Percentiles rank a stretch among this genome's conserved stretches.
Conservation (phyloP, 2,797 vertebrate genomes). For the Brachyrhaphis roseni region DNA sequence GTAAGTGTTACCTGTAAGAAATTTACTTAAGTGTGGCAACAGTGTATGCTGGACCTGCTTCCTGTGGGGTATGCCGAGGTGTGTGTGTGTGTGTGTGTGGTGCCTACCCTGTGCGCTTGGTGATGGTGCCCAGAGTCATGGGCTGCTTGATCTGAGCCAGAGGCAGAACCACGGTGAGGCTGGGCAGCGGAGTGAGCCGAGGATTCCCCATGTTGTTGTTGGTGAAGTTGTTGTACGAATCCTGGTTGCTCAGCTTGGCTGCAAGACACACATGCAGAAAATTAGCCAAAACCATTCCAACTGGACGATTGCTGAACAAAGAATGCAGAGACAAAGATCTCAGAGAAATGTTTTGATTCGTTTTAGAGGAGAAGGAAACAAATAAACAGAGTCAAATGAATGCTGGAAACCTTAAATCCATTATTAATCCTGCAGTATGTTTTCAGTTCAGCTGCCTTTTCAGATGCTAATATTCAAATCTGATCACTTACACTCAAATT, state of each 20-base stretch:
- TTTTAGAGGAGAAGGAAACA: background rate
- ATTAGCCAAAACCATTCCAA: slow-evolving; percentile 1
- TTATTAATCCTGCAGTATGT: slow-evolving; percentile 25
- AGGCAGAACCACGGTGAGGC: slow-evolving; percentile 90
- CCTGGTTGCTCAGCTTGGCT: slow-evolving; percentile 95
- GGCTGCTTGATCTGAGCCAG: slow-evolving; percentile 98
- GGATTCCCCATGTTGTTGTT: slow-evolving; percentile 97
- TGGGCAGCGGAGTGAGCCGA: slow-evolving; percentile 91
- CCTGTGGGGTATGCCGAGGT: background rate
- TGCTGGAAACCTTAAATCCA: slow-evolving; percentile 26
- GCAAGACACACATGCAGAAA: slow-evolving; percentile 34
- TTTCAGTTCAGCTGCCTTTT: slow-evolving; percentile 30
- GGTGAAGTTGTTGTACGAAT: slow-evolving; percentile 95
- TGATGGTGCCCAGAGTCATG: slow-evolving; percentile 97
- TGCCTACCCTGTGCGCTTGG: slow-evolving; percentile 94
- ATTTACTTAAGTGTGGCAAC: background rate
- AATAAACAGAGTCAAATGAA: slow-evolving; percentile 11
- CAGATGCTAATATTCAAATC: slow-evolving; percentile 33
- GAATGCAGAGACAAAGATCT: background rate
- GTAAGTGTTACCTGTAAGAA: background rate
- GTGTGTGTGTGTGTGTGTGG: slow-evolving; percentile 6
- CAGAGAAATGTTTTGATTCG: background rate
- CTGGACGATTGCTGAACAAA: background rate
- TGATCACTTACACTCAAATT: slow-evolving; percentile 27
- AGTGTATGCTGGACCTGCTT: background rate